phyloP scores from a whole-genome alignment of 2,888 invertebrate genomes.

The Pachydiplax longipennis region DNA sequence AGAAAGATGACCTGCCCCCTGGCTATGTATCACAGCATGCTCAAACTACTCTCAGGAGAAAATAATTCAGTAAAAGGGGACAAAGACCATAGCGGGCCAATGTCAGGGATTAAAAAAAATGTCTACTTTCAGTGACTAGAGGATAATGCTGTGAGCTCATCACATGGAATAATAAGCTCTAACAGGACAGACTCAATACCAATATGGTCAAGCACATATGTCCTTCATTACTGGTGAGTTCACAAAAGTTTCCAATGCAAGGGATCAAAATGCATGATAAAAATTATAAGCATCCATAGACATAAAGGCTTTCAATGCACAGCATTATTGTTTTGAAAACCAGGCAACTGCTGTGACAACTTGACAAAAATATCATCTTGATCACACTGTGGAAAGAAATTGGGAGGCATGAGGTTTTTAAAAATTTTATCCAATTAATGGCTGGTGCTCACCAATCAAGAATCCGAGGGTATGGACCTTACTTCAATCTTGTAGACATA shows the following conservation, averaged over 20 bases:
- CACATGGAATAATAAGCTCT: constrained; percentile 11
- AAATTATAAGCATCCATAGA: constrained; percentile 5
- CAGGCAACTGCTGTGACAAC: constrained; percentile 14
- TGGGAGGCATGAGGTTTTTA: constrained; percentile 5
- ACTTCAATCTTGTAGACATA: background rate
- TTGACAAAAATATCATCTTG: constrained; percentile 4
- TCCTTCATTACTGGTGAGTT: constrained; percentile 29
- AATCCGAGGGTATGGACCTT: background rate
- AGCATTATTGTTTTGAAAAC: background rate
- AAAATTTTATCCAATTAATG: constrained; percentile 3
- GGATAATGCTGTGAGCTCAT: constrained; percentile 37
- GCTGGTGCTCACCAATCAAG: constrained; percentile 7
- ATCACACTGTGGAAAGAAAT: background rate
- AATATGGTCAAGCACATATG: constrained; percentile 27
- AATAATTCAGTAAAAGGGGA: background rate
- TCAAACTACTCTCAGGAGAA: background rate
- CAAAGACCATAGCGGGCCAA: background rate
- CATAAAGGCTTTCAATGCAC: constrained; percentile 14
- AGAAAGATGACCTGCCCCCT: constrained; percentile 7
- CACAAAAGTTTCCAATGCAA: constrained; percentile 11
- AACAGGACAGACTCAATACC: constrained; percentile 21
- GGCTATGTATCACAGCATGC: constrained; percentile 23
- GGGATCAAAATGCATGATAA: constrained; percentile 20
- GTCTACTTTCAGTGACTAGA: constrained; percentile 43
- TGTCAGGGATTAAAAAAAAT: background rate